These are phyloP conservation scores for Tokudaia muenninki DNA, from an alignment of 2,797 vertebrate genomes.

Conservation along the genomic window DNA sequence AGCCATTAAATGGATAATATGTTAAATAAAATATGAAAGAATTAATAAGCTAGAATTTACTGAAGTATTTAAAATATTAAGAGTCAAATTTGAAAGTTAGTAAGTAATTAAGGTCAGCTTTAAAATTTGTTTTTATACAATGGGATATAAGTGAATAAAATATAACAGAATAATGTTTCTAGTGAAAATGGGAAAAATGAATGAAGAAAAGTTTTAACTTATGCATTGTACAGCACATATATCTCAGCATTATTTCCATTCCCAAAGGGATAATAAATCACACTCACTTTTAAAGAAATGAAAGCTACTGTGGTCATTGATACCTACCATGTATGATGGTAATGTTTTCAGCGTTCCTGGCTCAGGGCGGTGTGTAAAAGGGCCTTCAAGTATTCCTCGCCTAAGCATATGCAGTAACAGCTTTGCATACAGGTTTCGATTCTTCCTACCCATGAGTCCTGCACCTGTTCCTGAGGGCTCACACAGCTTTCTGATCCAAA, in stretches of 20 bases:
- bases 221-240: not conserved
- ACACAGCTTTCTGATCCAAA: constrained; percentile 97
- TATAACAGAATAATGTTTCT: not conserved
- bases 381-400: constrained; percentile 92
- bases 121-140: constrained; percentile 55
- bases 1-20: not conserved
- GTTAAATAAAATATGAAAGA: constrained; percentile 1
- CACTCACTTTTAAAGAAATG: not conserved
- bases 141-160: not conserved
- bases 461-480: constrained; percentile 91
- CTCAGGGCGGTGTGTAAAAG: constrained; percentile 93
- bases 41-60: constrained; percentile 53
- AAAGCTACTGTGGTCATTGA: not conserved
- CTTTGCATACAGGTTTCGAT: constrained; percentile 93
- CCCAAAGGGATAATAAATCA: not conserved
- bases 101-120: constrained; percentile 35
- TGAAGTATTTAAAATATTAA: constrained; percentile 35
- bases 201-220: constrained; percentile 25
- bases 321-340: constrained; percentile 94
- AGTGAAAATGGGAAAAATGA: not conserved
- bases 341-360: constrained; percentile 92
- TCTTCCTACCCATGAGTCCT: constrained; percentile 91
- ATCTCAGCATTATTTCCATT: constrained; percentile 1
- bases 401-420: constrained; percentile 95
- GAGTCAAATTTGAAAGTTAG: constrained; percentile 45